These are phyloP conservation scores for Apogon talboti DNA, from an alignment of 2,797 vertebrate species.

Conservation along the genomic window DNA sequence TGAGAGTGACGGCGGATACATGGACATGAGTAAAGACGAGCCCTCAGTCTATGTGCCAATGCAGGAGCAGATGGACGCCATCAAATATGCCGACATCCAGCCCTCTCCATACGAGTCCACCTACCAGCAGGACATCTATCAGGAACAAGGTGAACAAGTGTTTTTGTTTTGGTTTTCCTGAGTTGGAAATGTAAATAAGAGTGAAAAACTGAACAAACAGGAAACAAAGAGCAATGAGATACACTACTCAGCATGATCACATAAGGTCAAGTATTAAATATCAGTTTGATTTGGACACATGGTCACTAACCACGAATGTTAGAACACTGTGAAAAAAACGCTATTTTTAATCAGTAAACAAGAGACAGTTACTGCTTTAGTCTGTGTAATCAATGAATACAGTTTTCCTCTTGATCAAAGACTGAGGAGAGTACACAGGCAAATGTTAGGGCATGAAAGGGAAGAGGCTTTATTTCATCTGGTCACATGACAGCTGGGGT, in stretches of 20 bases:
- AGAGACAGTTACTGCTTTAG: slow-evolving; percentile 16
- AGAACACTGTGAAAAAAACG: slow-evolving; percentile 1
- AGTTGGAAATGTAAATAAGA: slow-evolving; percentile 13
- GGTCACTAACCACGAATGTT: slow-evolving; percentile 4
- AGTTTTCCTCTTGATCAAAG: slow-evolving; percentile 34
- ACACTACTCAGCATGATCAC: background rate
- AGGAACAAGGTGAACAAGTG: slow-evolving; percentile 82
- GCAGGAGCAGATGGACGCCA: slow-evolving; percentile 90
- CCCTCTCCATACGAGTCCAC: slow-evolving; percentile 91
- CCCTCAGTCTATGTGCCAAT: slow-evolving; percentile 93
- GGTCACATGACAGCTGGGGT: slow-evolving; percentile 48
- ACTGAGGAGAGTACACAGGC: slow-evolving; percentile 16
- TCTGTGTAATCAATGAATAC: slow-evolving; percentile 16
- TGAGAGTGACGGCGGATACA: slow-evolving; percentile 95
- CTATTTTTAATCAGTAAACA: background rate
- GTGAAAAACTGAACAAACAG: slow-evolving; percentile 12
- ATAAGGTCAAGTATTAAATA: background rate
- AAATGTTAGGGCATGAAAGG: slow-evolving; percentile 19
- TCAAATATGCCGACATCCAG: slow-evolving; percentile 96
- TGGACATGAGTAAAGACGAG: slow-evolving; percentile 99
- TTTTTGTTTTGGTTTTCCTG: background rate
- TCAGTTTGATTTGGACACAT: slow-evolving; percentile 1
- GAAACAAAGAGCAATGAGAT: slow-evolving; percentile 15
- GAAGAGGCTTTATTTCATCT: slow-evolving; percentile 6
- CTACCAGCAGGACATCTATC: slow-evolving; percentile 91